Evolutionary conservation across 1,140 invertebrate species (phyloP).

Genomic region (Tyrophagus putrescentiae): DNA sequence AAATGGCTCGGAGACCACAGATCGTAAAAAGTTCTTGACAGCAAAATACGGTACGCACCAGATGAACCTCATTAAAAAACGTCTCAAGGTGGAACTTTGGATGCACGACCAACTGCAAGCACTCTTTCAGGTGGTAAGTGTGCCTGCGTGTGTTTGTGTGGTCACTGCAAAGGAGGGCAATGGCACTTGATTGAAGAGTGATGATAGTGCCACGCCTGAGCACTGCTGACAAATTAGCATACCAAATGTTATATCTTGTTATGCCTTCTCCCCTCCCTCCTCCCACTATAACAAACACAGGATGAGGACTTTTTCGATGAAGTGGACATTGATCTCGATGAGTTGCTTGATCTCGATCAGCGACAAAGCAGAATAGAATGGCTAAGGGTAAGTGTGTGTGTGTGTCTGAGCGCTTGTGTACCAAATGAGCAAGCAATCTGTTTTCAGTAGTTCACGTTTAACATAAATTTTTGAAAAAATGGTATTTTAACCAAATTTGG

Average conservation of each 20-base stretch:
- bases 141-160: slow-evolving; percentile 15
- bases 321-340: slow-evolving; percentile 82
- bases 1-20: slow-evolving; percentile 59
- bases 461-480: slow-evolving; percentile 5
- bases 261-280: background rate
- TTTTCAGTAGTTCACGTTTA: no score
- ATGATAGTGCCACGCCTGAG: slow-evolving; percentile 8
- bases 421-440: no score
- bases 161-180: no score
- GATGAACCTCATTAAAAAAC: slow-evolving; percentile 86
- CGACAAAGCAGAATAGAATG: slow-evolving; percentile 64
- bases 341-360: slow-evolving; percentile 77
- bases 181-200: no score
- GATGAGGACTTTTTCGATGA: slow-evolving; percentile 37
- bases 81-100: slow-evolving; percentile 91
- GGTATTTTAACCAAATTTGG: background rate
- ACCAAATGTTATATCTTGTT: background rate
- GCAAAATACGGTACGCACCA: slow-evolving; percentile 92
- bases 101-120: slow-evolving; percentile 83
- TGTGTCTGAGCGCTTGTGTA: no score
- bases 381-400: slow-evolving; percentile 57
- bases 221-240: background rate
- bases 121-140: slow-evolving; percentile 63
- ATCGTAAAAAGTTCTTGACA: slow-evolving; percentile 71
- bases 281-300: no score